Percentiles rank a stretch among this genome's conserved stretches.
These are phyloP conservation scores for Collichthys lucidus DNA, from an alignment of 2,113 vertebrate species.

Conservation along the genomic window DNA sequence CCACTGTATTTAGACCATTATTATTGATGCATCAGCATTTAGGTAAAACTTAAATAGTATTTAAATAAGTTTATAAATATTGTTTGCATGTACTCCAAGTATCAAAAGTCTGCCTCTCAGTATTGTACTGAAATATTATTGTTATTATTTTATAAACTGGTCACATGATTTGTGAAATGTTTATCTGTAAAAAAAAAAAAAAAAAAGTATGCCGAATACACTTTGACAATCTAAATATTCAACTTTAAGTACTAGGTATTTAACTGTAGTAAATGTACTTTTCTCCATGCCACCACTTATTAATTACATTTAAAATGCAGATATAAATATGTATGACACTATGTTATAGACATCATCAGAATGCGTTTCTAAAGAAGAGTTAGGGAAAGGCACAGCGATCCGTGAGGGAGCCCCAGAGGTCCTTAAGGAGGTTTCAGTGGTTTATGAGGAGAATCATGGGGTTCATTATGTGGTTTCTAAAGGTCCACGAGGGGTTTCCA, in stretches of 20 bases:
- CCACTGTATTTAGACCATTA: not conserved
- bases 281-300: not conserved
- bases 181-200: too few species aligned
- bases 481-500: conserved; percentile 9
- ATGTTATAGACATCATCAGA: not conserved
- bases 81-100: not conserved
- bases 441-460: conserved; percentile 32
- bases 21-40: not conserved
- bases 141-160: not conserved
- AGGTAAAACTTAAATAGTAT: not conserved
- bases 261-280: too few species aligned
- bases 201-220: too few species aligned
- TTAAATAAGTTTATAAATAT: not conserved
- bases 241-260: too few species aligned
- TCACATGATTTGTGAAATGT: too few species aligned
- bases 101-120: not conserved
- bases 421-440: conserved; percentile 5
- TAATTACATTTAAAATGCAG: too few species aligned
- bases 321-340: not conserved
- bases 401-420: not conserved
- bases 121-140: not conserved
- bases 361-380: not conserved
- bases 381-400: not conserved
- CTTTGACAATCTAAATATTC: too few species aligned
- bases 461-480: conserved; percentile 55